These are phyloP conservation scores for Leucopsar rothschildi DNA, from an alignment of 2,113 vertebrate genomes.

Conservation along the genomic window DNA sequence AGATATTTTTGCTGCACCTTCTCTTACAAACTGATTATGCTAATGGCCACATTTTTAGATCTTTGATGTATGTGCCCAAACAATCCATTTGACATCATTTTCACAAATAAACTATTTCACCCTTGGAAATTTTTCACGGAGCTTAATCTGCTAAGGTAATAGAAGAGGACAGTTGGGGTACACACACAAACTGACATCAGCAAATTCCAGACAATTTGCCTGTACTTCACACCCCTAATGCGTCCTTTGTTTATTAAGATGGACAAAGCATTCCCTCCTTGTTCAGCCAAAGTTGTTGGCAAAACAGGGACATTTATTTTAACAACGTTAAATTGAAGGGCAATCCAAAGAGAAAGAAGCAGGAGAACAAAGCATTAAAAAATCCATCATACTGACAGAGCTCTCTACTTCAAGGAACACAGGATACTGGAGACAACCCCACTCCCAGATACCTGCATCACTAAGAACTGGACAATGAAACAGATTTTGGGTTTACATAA, in stretches of 20 bases:
- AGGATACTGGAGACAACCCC: not conserved
- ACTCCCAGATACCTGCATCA: not conserved
- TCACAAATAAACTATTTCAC: not conserved
- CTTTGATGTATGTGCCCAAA: not conserved
- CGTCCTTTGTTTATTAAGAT: not conserved
- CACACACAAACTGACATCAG: not conserved
- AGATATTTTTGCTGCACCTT: not conserved
- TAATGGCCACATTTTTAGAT: not conserved
- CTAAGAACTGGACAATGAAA: not conserved
- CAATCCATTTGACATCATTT: not conserved
- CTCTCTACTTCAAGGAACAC: not conserved
- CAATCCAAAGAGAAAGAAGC: not conserved
- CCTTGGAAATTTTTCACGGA: not conserved
- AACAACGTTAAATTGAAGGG: slow-evolving; percentile 10
- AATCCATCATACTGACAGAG: not conserved
- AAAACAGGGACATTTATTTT: not conserved
- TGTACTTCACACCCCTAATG: not conserved
- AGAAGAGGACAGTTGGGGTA: not conserved
- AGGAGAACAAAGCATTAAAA: not conserved
- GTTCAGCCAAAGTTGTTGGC: not conserved
- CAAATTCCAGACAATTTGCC: not conserved
- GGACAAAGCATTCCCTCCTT: not conserved
- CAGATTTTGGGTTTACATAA: not conserved
- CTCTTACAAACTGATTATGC: not conserved
- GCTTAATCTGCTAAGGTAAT: not conserved